Base-by-base conservation (phyloP, 2,888 invertebrate species). In the Sabellastarte sp. region DNA sequence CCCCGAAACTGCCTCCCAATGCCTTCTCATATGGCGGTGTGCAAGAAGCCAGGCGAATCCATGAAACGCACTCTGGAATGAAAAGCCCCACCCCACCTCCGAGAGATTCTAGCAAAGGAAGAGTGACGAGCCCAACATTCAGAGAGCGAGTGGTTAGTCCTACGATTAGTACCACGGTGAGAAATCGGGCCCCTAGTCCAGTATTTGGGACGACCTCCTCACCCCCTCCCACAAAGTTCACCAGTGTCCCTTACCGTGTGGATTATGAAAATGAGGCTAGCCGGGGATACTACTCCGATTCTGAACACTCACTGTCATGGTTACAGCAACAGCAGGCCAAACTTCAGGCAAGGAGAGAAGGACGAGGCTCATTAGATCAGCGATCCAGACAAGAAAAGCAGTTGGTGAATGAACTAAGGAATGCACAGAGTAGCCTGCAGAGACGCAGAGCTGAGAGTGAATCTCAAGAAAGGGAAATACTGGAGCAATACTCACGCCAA, bases 401-500 rank as follows among this genome's bases (percentile, higher is more conserved):
- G 87, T 90, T 91, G 83, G 89, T 92, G 80, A 90, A 90, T 50
- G 87, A 87, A 75, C 76, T 86, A 59, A 77, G 81, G 68, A 78
- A 77, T 50, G 78, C 78, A 32, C 80, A 82, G 69, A 76, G 55
- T 5, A 57, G 58, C 26, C 33, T 58, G 30, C 28, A 26, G n/a
- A 50, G 59, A 15, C 56, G 87, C 77, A 84, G 87, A 70, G 87
- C 88, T 2, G 87, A 88, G 76, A 87, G 87, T 64, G 76, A 82
- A 59, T 77, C 78, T 0, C 81, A 82, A 33, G 83, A 82, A 61
- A 73, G 75, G 57, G 75, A 75, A 29, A 69, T 77, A 24, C 72
- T 71, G 64, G 72, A 75, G 32, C 68, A 69, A 30, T 74, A 73
- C 33, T 51, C 57, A n/a, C 3, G 24, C 26, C 59, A 51, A 30